Conservation (phyloP, 2,888 invertebrate species). For the Troides oblongomaculatus region DNA sequence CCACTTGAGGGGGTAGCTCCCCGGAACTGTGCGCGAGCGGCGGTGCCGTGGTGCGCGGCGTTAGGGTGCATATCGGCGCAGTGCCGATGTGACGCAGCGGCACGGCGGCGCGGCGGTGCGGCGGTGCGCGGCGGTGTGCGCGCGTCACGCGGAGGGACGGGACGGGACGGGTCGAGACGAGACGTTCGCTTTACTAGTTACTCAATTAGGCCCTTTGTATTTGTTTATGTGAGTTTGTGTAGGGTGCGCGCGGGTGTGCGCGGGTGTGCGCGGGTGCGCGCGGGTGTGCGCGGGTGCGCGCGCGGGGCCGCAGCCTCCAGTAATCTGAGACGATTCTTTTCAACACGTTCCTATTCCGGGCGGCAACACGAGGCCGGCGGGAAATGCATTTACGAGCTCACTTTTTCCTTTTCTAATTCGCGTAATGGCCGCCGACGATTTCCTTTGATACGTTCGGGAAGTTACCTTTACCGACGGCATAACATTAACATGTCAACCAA, state of each 20-base stretch:
- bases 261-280: conserved; percentile 35
- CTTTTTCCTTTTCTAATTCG: conserved; percentile 62
- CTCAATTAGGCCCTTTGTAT: conserved; percentile 81
- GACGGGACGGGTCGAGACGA: conserved; percentile 46
- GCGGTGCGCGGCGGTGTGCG: conserved; percentile 40
- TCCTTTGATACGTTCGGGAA: conserved; percentile 67
- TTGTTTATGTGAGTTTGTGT: conserved; percentile 80
- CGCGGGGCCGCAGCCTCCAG: conserved; percentile 55
- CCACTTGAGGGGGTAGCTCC: conserved; percentile 73
- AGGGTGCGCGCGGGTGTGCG: conserved; percentile 55
- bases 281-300: conserved; percentile 43
- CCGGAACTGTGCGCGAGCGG: conserved; percentile 65
- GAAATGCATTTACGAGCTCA: conserved; percentile 74
- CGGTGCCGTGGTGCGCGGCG: conserved; percentile 29
- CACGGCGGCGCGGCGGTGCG: conserved; percentile 54
- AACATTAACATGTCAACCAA: conserved; percentile 16
- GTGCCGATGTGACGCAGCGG: conserved; percentile 55
- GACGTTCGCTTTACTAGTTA: conserved; percentile 80
- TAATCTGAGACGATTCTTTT: conserved; percentile 81
- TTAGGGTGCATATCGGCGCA: conserved; percentile 35
- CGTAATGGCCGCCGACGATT: conserved; percentile 66
- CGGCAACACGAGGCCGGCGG: conserved; percentile 75
- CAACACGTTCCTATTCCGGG: conserved; percentile 79
- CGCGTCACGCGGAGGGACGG: conserved; percentile 67
- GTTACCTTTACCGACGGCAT: conserved; percentile 41